Evolutionary conservation across 1,140 invertebrate genomes (phyloP).

Genomic region (Archivesica marissinica): DNA sequence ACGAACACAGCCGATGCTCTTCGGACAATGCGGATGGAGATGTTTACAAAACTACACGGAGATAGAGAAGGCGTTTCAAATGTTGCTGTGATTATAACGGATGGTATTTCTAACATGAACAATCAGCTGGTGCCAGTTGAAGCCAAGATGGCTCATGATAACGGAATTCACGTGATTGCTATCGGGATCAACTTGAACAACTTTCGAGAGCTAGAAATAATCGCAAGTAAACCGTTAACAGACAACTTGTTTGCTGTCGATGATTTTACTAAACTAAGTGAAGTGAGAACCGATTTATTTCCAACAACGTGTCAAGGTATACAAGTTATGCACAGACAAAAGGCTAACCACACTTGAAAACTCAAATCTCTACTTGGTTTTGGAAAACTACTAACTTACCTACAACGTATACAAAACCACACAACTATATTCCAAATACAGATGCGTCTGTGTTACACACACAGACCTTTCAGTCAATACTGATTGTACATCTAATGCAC

Average conservation of each 20-base stretch:
- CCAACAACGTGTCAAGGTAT: conserved; percentile 55
- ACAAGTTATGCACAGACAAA: background rate
- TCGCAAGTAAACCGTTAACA: conserved; percentile 69
- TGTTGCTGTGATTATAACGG: conserved; percentile 78
- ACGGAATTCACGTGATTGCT: conserved; percentile 73
- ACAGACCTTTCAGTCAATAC: too few relatives aligned
- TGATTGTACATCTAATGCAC: too few relatives aligned
- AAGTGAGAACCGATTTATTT: conserved; percentile 42
- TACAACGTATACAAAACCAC: too few relatives aligned
- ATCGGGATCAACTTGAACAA: conserved; percentile 75
- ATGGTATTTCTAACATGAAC: conserved; percentile 80
- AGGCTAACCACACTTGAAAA: too few relatives aligned
- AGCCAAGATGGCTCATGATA: conserved; percentile 64
- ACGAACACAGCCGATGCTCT: conserved; percentile 80
- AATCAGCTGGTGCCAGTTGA: conserved; percentile 65
- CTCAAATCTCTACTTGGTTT: too few relatives aligned
- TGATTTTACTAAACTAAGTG: conserved; percentile 70
- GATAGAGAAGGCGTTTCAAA: conserved; percentile 75
- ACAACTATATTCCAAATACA: too few relatives aligned
- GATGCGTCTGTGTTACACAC: too few relatives aligned
- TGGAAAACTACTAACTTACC: too few relatives aligned
- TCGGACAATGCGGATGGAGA: conserved; percentile 69
- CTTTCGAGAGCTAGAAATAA: conserved; percentile 71
- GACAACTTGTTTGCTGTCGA: conserved; percentile 73
- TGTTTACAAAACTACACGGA: conserved; percentile 75